A percentile compares a stretch with the other conserved stretches of the same genome.
Evolutionary conservation across 2,797 vertebrate species (phyloP).

Genomic region (Fratercula arctica): DNA sequence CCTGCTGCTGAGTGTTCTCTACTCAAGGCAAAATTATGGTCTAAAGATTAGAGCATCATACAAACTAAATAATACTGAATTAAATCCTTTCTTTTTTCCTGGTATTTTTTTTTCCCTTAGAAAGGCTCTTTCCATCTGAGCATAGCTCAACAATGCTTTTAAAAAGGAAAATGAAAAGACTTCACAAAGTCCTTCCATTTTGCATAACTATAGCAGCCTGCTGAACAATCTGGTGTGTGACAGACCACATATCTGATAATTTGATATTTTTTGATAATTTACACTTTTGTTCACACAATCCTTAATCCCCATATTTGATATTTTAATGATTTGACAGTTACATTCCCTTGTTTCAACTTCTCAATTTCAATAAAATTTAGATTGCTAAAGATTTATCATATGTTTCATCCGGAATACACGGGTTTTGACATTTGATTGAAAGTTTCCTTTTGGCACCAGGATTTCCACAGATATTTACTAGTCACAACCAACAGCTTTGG

Average conservation of each 20-base stretch:
- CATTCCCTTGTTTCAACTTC: not conserved
- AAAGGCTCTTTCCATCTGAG: not conserved
- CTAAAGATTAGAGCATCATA: not conserved
- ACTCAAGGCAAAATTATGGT: not conserved
- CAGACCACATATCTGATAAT: not conserved
- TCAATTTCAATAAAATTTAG: not conserved
- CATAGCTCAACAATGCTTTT: not conserved
- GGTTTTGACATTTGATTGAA: not conserved
- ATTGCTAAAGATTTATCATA: not conserved
- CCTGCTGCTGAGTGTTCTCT: not conserved
- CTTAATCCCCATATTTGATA: not conserved
- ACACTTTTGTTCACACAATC: not conserved
- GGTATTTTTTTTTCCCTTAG: not conserved
- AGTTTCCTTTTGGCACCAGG: not conserved
- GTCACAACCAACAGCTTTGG: not conserved
- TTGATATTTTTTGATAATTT: not conserved
- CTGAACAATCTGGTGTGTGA: conserved; percentile 9
- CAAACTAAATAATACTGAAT: not conserved
- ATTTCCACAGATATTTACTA: not conserved
- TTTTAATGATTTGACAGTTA: conserved; percentile 18
- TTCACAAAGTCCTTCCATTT: not conserved
- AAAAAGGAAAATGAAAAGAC: not conserved
- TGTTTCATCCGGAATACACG: not conserved
- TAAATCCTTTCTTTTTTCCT: not conserved
- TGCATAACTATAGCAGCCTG: not conserved